Base-by-base conservation (phyloP, 1,140 invertebrate genomes). In the Oppia nitens region DNA sequence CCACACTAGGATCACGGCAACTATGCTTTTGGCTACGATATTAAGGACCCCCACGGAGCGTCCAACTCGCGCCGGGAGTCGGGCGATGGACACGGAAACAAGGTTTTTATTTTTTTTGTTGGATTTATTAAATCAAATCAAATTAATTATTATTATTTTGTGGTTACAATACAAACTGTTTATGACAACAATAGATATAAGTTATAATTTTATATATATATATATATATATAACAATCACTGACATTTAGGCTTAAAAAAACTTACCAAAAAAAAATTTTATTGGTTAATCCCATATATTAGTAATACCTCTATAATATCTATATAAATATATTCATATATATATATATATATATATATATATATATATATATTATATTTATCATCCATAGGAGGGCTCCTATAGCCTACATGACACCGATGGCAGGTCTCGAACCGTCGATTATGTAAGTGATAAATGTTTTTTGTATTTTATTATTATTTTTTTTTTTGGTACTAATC, bases 1-100 rank as follows among this genome's bases (percentile, higher is more conserved):
- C n/a, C n/a, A n/a, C n/a, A n/a, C 17, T 40, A 40, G 32, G 32
- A 40, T 17, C 32, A 40, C 17, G 32, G 32, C 32, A 40, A 40
- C 32, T 67, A 67, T 51, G 47, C 32, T 21, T 67, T 66, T 58
- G 59, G 55, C 25, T 67, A 67, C 26, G 59, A 66, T 11, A 65
- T 66, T n/a, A 47, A 27, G 17, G 64, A 67, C 27, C 60, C 51
- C 12, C 26, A 62, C 2, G 64, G 65, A 2, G 63, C 64, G 1
- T 29, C 52, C 24, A 66, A 66, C 47, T 61, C 49, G 17, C 60
- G 65, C 1, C 24, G 48, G 17, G 66, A 67, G 52, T 50, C 53
- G 2, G 66, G 63, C 14, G 64, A 67, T 32, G 66, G 56, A 27
- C 45, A 59, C 24, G 64, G 65, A 12, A 65, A 66, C 32, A 62